Conservation (phyloP, 2,797 vertebrate genomes). For the Carcharodon carcharias region DNA sequence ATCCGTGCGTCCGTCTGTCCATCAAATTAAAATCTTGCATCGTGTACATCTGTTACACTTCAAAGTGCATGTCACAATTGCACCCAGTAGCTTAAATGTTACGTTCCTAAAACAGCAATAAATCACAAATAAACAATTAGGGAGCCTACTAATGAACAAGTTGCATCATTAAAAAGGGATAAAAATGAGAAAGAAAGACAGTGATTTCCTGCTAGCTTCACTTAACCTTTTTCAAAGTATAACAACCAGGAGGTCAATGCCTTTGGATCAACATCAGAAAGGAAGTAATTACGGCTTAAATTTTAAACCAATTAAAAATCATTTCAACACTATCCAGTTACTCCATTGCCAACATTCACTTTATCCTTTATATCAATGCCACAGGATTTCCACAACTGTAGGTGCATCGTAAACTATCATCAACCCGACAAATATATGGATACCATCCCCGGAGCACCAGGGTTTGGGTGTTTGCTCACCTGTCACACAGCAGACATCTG, state of each 20-base stretch:
- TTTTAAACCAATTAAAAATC: conserved; percentile 8
- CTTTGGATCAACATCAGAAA: background rate
- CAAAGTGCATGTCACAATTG: background rate
- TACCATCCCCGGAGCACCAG: background rate
- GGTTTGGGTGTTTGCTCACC: background rate
- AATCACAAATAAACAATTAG: conserved; percentile 4
- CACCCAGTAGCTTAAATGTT: background rate
- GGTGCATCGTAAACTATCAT: background rate
- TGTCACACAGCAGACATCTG: background rate
- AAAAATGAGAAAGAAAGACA: background rate
- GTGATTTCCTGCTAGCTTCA: background rate
- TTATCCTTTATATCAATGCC: background rate
- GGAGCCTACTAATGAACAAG: background rate
- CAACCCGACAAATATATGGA: background rate
- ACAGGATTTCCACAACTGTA: background rate
- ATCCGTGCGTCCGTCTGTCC: background rate
- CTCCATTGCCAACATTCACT: background rate
- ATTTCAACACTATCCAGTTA: background rate
- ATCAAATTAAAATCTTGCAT: background rate
- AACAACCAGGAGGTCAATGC: background rate
- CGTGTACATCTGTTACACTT: background rate
- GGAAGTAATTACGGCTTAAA: conserved; percentile 1
- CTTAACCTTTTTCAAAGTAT: background rate
- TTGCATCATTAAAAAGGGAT: background rate
- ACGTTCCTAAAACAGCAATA: background rate